These are phyloP conservation scores for Caenorhabditis sinica DNA, from an alignment of 2,888 invertebrate genomes.

Conservation along the genomic window DNA sequence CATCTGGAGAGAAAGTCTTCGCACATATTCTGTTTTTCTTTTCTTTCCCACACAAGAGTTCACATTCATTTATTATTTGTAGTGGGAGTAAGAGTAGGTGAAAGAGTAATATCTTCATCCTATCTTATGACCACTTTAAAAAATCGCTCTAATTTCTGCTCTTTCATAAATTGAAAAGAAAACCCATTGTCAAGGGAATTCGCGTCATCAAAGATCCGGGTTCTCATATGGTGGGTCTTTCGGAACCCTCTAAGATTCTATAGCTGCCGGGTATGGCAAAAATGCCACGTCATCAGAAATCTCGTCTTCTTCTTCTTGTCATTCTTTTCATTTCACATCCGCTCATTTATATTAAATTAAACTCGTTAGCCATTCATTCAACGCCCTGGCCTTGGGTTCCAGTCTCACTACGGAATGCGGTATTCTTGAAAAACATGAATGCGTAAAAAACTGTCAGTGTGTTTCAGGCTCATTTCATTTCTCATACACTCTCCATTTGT, in stretches of 20 bases:
- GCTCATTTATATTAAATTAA: conserved; percentile 61
- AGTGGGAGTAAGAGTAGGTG: conserved; percentile 21
- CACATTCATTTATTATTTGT: conserved; percentile 26
- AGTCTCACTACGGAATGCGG: background rate
- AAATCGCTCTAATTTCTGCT: conserved; percentile 20
- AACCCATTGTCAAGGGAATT: background rate
- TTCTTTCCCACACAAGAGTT: conserved; percentile 26
- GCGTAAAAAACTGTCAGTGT: background rate
- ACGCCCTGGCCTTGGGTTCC: conserved; percentile 33
- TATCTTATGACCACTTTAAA: conserved; percentile 22
- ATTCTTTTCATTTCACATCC: conserved; percentile 29
- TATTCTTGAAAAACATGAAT: conserved; percentile 17
- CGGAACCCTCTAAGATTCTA: background rate
- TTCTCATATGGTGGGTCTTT: conserved; percentile 22
- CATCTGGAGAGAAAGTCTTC: conserved; percentile 1
- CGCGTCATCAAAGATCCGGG: conserved; percentile 17
- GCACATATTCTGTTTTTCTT: background rate
- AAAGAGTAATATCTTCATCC: background rate
- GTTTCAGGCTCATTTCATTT: background rate
- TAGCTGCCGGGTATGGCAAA: too few relatives aligned
- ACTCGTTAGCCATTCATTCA: conserved; percentile 58
- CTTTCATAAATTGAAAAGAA: conserved; percentile 6
- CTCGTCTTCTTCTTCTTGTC: background rate
- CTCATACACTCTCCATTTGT: background rate
- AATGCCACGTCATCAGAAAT: conserved; percentile 48